Evolutionary conservation across 2,113 vertebrate genomes (phyloP).

Genomic region (Athene noctua): DNA sequence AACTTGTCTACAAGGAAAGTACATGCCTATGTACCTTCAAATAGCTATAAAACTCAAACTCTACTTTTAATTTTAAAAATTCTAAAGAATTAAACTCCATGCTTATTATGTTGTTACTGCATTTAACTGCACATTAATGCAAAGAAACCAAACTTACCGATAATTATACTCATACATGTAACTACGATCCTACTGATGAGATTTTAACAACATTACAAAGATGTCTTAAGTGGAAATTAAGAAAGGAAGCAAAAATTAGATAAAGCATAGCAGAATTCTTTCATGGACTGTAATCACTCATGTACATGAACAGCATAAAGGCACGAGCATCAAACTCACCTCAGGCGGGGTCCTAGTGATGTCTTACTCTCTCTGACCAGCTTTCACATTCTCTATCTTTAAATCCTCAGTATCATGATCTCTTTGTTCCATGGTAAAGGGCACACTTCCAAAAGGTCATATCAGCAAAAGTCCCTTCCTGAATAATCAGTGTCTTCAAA

Average conservation of each 20-base stretch:
- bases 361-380: background rate
- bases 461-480: background rate
- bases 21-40: background rate
- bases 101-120: background rate
- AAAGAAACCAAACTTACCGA: background rate
- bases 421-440: background rate
- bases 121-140: background rate
- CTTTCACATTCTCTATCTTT: background rate
- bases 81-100: background rate
- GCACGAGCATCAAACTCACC: background rate
- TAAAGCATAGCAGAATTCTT: background rate
- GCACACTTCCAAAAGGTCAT: background rate
- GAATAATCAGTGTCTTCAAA: background rate
- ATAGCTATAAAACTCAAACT: background rate
- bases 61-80: background rate
- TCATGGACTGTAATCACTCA: background rate
- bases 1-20: background rate
- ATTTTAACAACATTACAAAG: background rate
- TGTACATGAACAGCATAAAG: fast-evolving
- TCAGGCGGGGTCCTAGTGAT: background rate
- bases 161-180: background rate
- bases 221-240: background rate
- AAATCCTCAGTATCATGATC: background rate
- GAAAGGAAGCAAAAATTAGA: background rate
- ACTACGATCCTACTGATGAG: background rate